These are phyloP conservation scores for Emmelina monodactyla DNA, from an alignment of 2,888 invertebrate genomes.

Conservation along the genomic window DNA sequence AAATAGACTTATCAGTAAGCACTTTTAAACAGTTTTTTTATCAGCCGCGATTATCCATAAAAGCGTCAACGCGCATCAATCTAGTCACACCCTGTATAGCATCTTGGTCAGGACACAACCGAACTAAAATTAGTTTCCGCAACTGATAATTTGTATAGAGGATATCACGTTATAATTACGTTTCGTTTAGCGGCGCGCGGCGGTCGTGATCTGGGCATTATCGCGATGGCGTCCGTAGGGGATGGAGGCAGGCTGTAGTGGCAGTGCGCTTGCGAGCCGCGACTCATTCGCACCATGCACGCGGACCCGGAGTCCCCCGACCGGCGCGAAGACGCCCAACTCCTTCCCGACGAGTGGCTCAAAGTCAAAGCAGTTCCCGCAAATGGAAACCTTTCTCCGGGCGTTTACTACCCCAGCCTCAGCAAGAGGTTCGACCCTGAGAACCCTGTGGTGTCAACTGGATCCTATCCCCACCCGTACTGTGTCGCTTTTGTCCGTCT, in stretches of 20 bases:
- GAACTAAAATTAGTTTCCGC: slow-evolving; percentile 52
- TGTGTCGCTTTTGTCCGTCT: slow-evolving; percentile 49
- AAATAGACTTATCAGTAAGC: too few relatives aligned
- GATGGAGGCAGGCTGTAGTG: slow-evolving; percentile 42
- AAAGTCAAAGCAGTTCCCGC: slow-evolving; percentile 47
- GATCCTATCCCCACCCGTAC: slow-evolving; percentile 41
- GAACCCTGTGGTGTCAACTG: slow-evolving; percentile 43
- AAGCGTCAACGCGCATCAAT: too few relatives aligned
- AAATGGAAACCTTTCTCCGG: slow-evolving; percentile 58
- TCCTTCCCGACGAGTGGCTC: slow-evolving; percentile 59
- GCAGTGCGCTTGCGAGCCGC: slow-evolving; percentile 30
- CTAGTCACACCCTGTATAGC: slow-evolving; percentile 40
- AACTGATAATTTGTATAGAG: slow-evolving; percentile 61
- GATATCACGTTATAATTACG: slow-evolving; percentile 60
- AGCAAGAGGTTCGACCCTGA: slow-evolving; percentile 59
- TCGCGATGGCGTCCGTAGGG: slow-evolving; percentile 61
- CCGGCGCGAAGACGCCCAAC: slow-evolving; percentile 54
- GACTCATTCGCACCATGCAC: slow-evolving; percentile 43
- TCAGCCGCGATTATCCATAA: too few relatives aligned
- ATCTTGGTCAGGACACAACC: slow-evolving; percentile 37
- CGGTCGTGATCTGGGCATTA: slow-evolving; percentile 62
- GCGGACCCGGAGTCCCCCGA: slow-evolving; percentile 56
- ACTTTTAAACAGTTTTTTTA: too few relatives aligned
- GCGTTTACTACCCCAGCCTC: slow-evolving; percentile 56
- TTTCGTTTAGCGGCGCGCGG: slow-evolving; percentile 49